These are phyloP conservation scores for Galaxea fascicularis DNA, from an alignment of 92 coral and sea anemone genomes.

Conservation along the genomic window DNA sequence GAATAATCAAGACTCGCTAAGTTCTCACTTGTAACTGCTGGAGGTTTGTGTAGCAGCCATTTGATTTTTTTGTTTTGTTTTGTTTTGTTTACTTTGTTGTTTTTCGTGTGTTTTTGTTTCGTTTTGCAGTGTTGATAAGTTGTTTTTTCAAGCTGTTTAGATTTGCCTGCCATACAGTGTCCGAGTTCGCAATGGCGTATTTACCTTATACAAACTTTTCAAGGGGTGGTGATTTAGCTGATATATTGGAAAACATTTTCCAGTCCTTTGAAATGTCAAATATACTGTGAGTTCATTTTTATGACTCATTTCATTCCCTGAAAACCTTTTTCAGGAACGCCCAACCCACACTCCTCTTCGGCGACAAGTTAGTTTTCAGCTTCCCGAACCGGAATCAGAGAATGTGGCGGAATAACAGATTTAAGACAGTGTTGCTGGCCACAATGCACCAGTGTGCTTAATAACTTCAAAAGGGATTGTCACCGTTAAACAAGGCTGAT, in stretches of 20 bases:
- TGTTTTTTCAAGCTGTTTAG: background rate
- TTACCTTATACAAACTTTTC: no score
- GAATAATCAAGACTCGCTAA: constrained; percentile 35
- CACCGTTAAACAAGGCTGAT: no score
- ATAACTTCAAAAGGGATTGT: background rate
- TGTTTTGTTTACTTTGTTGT: background rate
- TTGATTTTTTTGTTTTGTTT: constrained; percentile 24
- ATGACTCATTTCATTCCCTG: background rate
- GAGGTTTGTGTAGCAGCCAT: constrained; percentile 43
- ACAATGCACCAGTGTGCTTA: background rate
- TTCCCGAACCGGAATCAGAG: constrained; percentile 65
- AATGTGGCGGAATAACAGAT: background rate
- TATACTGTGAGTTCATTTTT: background rate
- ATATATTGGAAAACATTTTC: no score
- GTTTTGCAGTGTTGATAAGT: background rate
- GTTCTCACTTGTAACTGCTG: constrained; percentile 18
- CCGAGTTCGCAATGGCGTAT: background rate
- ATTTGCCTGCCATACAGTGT: background rate
- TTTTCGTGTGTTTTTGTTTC: background rate
- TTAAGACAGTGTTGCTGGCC: background rate
- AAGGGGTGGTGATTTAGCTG: background rate
- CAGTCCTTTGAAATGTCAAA: no score
- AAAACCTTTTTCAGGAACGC: constrained; percentile 21
- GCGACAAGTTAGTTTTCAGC: constrained; percentile 80
- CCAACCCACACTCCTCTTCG: constrained; percentile 30